Evolutionary conservation across 2,888 invertebrate species (phyloP).

Genomic region (Arenicola marina): DNA sequence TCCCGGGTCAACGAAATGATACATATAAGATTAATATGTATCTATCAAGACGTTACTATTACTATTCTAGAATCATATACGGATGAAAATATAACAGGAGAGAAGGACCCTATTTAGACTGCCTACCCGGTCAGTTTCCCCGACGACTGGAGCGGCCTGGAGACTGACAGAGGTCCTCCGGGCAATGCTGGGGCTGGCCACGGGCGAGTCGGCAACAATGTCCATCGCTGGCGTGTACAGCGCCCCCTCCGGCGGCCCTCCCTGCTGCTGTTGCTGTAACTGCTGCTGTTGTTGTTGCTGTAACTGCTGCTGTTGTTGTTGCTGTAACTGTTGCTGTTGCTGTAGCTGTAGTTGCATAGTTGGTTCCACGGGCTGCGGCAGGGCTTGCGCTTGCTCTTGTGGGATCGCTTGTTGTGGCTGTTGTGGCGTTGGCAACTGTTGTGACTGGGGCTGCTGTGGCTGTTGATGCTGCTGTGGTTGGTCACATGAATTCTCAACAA

Average conservation of each 20-base stretch:
- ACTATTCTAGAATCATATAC: too few species aligned
- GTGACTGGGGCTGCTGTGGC: background rate
- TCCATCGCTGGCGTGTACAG: too few species aligned
- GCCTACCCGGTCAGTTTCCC: too few species aligned
- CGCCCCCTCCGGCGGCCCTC: too few species aligned
- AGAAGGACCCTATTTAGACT: too few species aligned
- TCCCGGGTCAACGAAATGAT: too few species aligned
- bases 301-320: conserved; percentile 12
- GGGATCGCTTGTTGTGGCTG: conserved; percentile 10
- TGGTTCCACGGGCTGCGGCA: background rate
- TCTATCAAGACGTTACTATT: too few species aligned
- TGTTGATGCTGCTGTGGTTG: background rate
- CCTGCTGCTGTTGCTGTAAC: background rate
- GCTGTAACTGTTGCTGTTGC: conserved; percentile 18
- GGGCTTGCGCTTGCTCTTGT: conserved; percentile 4
- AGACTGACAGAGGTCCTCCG: background rate
- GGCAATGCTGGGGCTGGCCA: conserved; percentile 41
- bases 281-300: conserved; percentile 9
- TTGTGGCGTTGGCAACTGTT: background rate
- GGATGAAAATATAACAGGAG: too few species aligned
- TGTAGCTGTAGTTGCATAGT: conserved; percentile 18
- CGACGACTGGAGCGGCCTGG: too few species aligned
- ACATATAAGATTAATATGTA: too few species aligned
- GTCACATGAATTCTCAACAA: background rate
- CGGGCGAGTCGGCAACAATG: conserved; percentile 33